Evolutionary conservation across 2,888 invertebrate genomes (phyloP).

Genomic region (Heliothis peltigera): DNA sequence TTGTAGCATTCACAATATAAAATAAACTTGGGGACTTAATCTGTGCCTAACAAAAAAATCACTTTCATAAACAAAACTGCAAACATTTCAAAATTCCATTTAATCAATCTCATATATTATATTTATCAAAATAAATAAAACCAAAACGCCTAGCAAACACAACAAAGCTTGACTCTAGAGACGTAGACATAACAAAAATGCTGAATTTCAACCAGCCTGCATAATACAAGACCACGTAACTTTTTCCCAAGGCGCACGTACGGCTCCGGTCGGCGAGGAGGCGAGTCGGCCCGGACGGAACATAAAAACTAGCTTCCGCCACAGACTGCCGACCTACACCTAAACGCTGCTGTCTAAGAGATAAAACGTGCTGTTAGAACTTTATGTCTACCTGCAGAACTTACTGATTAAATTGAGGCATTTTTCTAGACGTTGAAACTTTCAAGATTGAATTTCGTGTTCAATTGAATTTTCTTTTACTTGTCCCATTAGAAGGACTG

Average conservation of each 20-base stretch:
- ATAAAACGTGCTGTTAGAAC: slow-evolving; percentile 62
- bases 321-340: slow-evolving; percentile 51
- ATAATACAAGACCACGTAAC: slow-evolving; percentile 65
- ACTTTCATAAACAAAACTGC: neutral
- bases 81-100: neutral
- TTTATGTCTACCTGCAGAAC: slow-evolving; percentile 50
- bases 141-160: slow-evolving; percentile 30
- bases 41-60: neutral
- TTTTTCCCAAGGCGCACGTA: slow-evolving; percentile 71
- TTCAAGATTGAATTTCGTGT: slow-evolving; percentile 5
- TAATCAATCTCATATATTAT: neutral
- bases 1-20: too few species aligned
- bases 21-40: too few species aligned
- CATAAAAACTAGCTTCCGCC: slow-evolving; percentile 80
- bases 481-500: neutral
- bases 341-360: slow-evolving; percentile 62
- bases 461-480: slow-evolving; percentile 1
- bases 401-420: slow-evolving; percentile 57
- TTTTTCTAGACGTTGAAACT: slow-evolving; percentile 25
- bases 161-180: slow-evolving; percentile 44
- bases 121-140: neutral
- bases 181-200: slow-evolving; percentile 50
- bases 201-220: slow-evolving; percentile 59
- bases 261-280: slow-evolving; percentile 35
- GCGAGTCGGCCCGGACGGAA: slow-evolving; percentile 51